These are phyloP conservation scores for Atractosteus spatula DNA, from an alignment of 2,113 vertebrate species.

Conservation along the genomic window DNA sequence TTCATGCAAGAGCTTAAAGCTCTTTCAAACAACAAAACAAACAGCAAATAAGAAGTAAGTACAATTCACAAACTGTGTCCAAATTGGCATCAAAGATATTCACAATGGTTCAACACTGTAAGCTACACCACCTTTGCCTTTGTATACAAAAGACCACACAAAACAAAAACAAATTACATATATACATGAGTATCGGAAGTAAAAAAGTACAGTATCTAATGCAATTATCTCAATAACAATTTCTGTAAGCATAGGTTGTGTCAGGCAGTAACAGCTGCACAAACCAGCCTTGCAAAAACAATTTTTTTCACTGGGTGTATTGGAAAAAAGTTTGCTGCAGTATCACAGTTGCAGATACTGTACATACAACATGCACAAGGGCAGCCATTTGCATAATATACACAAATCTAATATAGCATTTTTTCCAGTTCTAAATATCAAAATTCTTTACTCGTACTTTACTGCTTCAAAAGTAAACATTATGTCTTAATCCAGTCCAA, in stretches of 20 bases:
- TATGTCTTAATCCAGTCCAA: no score
- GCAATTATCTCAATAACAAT: no score
- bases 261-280: no score
- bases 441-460: no score
- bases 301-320: background rate
- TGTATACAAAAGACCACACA: background rate
- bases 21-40: background rate
- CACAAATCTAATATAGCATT: background rate
- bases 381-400: slow-evolving; percentile 10
- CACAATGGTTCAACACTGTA: slow-evolving; percentile 18
- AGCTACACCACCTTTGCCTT: background rate
- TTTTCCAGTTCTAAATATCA: no score
- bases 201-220: no score
- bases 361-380: slow-evolving; percentile 37
- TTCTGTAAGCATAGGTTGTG: no score
- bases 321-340: slow-evolving; percentile 17
- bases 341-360: slow-evolving; percentile 29
- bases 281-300: no score
- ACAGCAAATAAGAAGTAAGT: background rate
- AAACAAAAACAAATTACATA: background rate
- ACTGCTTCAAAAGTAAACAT: no score
- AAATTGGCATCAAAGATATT: slow-evolving; percentile 33
- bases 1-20: background rate
- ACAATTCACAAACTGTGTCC: background rate
- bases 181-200: background rate